Conservation (phyloP, 2,888 invertebrate genomes). For the Rhaphigaster nebulosa region DNA sequence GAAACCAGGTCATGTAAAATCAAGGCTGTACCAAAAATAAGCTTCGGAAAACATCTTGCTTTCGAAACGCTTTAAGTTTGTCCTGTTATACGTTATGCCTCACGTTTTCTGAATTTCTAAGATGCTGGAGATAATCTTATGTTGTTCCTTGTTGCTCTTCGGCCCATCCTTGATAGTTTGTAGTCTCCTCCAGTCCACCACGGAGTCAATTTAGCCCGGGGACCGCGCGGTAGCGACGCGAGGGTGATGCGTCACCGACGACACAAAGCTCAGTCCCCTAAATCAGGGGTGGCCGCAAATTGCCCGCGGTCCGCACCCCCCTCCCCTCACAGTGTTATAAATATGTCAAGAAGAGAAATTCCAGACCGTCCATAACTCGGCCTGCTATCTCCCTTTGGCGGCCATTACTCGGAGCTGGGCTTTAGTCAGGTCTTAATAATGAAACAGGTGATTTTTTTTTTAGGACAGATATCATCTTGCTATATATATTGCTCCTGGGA, state of each 20-base stretch:
- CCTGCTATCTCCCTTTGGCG: background rate
- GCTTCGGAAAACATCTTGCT: no score
- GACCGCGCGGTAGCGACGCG: background rate
- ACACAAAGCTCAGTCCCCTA: background rate
- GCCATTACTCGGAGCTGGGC: background rate
- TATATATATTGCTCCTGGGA: background rate
- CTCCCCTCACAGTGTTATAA: background rate
- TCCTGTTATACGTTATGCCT: no score
- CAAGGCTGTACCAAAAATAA: no score
- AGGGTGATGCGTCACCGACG: background rate
- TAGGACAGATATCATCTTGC: background rate
- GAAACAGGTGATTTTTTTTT: constrained; percentile 9
- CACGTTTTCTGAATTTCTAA: no score
- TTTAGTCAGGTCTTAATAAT: constrained; percentile 12
- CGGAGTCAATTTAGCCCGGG: background rate
- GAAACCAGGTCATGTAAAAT: no score
- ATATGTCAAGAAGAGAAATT: constrained; percentile 41
- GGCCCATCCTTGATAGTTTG: no score
- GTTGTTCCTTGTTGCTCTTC: no score
- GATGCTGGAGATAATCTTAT: no score
- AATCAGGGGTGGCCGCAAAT: constrained; percentile 16
- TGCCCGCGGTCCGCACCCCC: constrained; percentile 16
- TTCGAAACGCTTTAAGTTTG: no score
- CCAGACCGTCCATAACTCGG: constrained; percentile 5
- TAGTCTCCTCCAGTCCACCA: background rate